phyloP scores from a whole-genome alignment of 2,797 vertebrate species.

The Melopsittacus undulatus region DNA sequence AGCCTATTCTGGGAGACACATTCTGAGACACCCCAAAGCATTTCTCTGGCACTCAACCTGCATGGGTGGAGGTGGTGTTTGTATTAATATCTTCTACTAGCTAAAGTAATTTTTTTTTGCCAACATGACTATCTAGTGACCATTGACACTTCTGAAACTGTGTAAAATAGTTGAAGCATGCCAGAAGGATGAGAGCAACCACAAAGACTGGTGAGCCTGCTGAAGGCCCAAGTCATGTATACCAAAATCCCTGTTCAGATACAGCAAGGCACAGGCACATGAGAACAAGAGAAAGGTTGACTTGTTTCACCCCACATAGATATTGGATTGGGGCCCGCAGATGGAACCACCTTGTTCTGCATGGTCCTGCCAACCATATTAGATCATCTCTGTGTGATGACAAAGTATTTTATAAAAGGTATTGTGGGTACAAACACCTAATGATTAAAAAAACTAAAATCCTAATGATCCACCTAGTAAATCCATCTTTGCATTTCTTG shows the following conservation, averaged over 20 bases:
- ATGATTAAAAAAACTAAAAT: neutral
- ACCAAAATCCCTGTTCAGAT: neutral
- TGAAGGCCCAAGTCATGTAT: neutral
- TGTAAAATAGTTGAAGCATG: neutral
- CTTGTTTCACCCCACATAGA: neutral
- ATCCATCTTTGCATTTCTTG: slow-evolving; percentile 18
- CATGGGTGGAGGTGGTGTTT: neutral
- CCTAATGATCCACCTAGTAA: neutral
- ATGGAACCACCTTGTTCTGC: neutral
- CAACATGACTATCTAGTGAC: neutral
- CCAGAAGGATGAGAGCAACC: neutral
- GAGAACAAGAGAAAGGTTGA: neutral
- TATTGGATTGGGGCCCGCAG: neutral
- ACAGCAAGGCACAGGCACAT: neutral
- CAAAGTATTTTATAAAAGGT: neutral
- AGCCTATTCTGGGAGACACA: neutral
- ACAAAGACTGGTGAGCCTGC: neutral
- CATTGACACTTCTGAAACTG: neutral
- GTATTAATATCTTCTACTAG: neutral
- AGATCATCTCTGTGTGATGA: neutral
- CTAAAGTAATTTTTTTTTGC: neutral
- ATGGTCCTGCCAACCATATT: neutral
- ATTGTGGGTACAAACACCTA: neutral
- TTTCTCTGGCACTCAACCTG: neutral
- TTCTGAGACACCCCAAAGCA: neutral